Evolutionary conservation across 2,888 invertebrate genomes (phyloP).

Genomic region (Pterobdella sp.): DNA sequence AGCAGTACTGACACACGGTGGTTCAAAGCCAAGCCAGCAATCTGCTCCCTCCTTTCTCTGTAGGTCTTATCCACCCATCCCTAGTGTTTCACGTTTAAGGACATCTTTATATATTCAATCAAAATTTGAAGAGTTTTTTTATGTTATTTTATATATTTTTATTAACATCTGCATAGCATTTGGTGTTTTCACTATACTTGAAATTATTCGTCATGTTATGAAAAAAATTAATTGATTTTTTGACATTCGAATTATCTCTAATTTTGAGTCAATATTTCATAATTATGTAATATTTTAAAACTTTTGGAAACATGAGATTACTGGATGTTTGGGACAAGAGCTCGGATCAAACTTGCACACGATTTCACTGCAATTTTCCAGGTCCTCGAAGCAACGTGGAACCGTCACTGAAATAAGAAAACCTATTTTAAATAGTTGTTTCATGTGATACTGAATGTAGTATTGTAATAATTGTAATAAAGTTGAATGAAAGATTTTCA

Average conservation of each 20-base stretch:
- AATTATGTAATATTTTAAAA: too few species aligned
- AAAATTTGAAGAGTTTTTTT: too few species aligned
- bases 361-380: slow-evolving; percentile 84
- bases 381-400: slow-evolving; percentile 81
- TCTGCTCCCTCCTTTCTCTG: slow-evolving; percentile 72
- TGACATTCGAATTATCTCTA: slow-evolving; percentile 4
- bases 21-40: slow-evolving; percentile 89
- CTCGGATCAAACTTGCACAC: slow-evolving; percentile 93
- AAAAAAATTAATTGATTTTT: too few species aligned
- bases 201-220: too few species aligned
- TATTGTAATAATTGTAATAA: neutral
- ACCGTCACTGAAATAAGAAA: slow-evolving; percentile 63
- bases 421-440: neutral
- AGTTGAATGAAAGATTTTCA: neutral
- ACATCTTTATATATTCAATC: too few species aligned
- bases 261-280: too few species aligned
- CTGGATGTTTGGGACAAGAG: slow-evolving; percentile 85
- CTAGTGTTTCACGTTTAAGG: too few species aligned
- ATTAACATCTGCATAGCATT: too few species aligned
- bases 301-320: too few species aligned
- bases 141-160: neutral
- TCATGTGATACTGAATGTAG: neutral
- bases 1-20: neutral
- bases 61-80: slow-evolving; percentile 84
- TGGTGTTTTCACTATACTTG: too few species aligned